Base-by-base conservation (phyloP, 1,140 invertebrate species). In the Meloidogyne chitwoodi region DNA sequence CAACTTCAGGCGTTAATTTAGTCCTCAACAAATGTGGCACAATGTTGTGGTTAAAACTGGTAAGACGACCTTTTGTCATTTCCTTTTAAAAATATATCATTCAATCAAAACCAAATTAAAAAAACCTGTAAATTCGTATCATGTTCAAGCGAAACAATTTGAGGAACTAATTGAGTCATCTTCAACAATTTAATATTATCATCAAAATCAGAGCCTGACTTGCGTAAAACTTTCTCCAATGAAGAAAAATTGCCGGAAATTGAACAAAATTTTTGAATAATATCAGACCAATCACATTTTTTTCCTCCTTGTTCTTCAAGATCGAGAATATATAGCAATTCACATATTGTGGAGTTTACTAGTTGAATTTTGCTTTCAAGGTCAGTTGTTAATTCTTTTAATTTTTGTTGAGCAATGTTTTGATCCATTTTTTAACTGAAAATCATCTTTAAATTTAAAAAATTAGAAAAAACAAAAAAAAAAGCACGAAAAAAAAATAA, bases 101-200 rank as follows among this genome's bases (percentile, higher is more conserved):
- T n/a, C n/a, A n/a, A n/a, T n/a, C n/a, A n/a, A n/a, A n/a, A n/a
- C n/a, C 22, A 26, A 12, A 1, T 74, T 16, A 24, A 73, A 31
- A 34, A 31, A 24, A 78, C 77, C 77, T 76, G 67, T 24, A 78
- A 64, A 41, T 68, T 71, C 0, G 34, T 24, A 61, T 78, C 77
- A 3, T 61, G 31, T 27, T 69, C 76, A 34, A 78, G 26, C 1
- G 77, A 77, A 71, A 78, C 76, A n/a, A 66, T 61, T 31, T 69
- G 41, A 16, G 77, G 77, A 16, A 78, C 76, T n/a, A 78, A 22
- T 29, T 75, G 48, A 64, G 74, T 78, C 34, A 64, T 70, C 34
- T 78, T 78, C 27, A 78, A 66, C 8, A 78, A 48, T 79, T 69
- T 69, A 11, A 56, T 64, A 48, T 78, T 71, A 66, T 78, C 77